Evolutionary conservation across 2,797 vertebrate species (phyloP).

Genomic region (Eulemur rubriventer): DNA sequence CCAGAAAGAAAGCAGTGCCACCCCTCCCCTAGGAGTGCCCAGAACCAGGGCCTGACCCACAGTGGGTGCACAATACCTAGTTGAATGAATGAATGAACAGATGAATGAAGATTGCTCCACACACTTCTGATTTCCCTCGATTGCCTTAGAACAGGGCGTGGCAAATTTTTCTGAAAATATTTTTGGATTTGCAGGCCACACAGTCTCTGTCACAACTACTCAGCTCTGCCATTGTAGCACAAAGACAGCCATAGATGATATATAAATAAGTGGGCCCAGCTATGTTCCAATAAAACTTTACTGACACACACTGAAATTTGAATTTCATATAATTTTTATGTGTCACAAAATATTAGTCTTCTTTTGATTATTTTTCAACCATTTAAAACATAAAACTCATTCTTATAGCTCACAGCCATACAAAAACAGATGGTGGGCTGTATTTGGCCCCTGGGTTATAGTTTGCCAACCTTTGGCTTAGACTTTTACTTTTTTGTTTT

Average conservation of each 20-base stretch:
- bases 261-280: background rate
- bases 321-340: background rate
- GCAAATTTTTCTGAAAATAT: background rate
- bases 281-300: background rate
- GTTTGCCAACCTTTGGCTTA: background rate
- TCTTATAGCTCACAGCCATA: background rate
- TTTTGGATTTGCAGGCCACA: background rate
- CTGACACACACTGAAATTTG: background rate
- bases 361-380: background rate
- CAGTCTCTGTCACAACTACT: background rate
- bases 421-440: background rate
- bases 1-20: background rate
- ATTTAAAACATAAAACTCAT: conserved; percentile 28
- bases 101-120: background rate
- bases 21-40: background rate
- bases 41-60: background rate
- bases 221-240: background rate
- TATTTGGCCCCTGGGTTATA: background rate
- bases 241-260: rapidly evolving
- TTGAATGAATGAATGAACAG: background rate
- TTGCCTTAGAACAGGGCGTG: background rate
- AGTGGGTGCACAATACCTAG: background rate
- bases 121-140: background rate
- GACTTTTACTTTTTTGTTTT: background rate
- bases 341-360: background rate